Evolutionary conservation across 1,140 invertebrate genomes (phyloP), one percentile per base, ranked within the genome.

Genomic region (Drosophila nigrodunni): DNA sequence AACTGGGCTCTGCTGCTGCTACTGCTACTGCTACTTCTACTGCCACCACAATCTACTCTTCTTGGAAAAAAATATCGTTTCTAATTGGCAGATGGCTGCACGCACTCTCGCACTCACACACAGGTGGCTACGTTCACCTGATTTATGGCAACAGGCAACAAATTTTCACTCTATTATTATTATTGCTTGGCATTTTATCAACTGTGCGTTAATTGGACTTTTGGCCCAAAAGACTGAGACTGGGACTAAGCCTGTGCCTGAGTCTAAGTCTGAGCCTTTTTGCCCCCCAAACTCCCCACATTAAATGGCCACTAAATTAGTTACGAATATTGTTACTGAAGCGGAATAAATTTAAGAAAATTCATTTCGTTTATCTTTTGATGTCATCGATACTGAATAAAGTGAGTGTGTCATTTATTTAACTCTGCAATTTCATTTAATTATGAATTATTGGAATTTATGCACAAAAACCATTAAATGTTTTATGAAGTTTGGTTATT

Each of bases 161-260:
- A 71, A 75, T 88, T 88, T 80, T 65, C 58, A 78, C 77, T 76
- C 61, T 35, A 89, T 90, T 91, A 83, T 83, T 91, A 74, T 82
- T 69, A 78, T 80, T 62, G 65, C 72, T 54, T 47, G 43, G 52
- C 44, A 49, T 66, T 76, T 78, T 76, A 67, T 66, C 68, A 69
- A 59, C 44, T 54, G 13, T 52, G 46, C 64, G 54, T 75, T 88
- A 89, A 88, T 89, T 88, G 77, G 67, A 43, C 58, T 78, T 75
- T 75, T 44, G 73, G 4, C 25, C 25, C 6, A 30, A 30, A 30
- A 30, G 25, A 6, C 25, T 30, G 25, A 30, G 25, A 5, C 25
- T 30, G 18, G 18, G 18, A 21, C 25, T 30, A 30, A 30, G 25
- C 25, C 25, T 30, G 25, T 30, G 25, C 25, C 25, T 30, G 25